Percentiles rank a stretch among this genome's conserved stretches.
These are phyloP conservation scores for Sericinus montela DNA, from an alignment of 2,888 invertebrate species.

Conservation along the genomic window DNA sequence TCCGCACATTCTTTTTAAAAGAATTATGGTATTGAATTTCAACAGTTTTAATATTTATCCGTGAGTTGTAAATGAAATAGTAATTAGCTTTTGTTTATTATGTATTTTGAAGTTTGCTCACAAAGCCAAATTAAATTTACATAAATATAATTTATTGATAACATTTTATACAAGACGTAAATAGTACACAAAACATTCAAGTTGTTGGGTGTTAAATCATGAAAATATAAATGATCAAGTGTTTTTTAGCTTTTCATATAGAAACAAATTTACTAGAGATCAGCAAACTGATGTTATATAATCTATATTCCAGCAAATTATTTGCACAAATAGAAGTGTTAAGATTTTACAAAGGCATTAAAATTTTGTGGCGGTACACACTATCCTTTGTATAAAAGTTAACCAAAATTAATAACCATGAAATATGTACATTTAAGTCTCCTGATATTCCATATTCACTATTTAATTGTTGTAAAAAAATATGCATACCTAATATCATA, in stretches of 20 bases:
- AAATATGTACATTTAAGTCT: slow-evolving; percentile 75
- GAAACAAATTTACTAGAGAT: slow-evolving; percentile 60
- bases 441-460: slow-evolving; percentile 62
- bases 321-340: slow-evolving; percentile 46
- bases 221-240: slow-evolving; percentile 53
- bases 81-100: slow-evolving; percentile 74
- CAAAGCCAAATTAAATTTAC: slow-evolving; percentile 79
- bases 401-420: slow-evolving; percentile 71
- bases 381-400: slow-evolving; percentile 75
- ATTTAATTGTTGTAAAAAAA: slow-evolving; percentile 76
- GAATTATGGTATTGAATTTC: too few species aligned
- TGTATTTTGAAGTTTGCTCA: slow-evolving; percentile 77
- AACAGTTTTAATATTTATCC: too few species aligned
- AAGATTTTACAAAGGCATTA: slow-evolving; percentile 55
- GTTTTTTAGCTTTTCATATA: slow-evolving; percentile 44
- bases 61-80: slow-evolving; percentile 66
- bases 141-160: slow-evolving; percentile 77
- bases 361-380: slow-evolving; percentile 61
- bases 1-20: too few species aligned
- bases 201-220: slow-evolving; percentile 46
- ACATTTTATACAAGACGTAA: slow-evolving; percentile 74
- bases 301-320: slow-evolving; percentile 39
- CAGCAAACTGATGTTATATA: slow-evolving; percentile 51
- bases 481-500: slow-evolving; percentile 78
- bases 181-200: slow-evolving; percentile 70